Conservation (phyloP, 2,113 vertebrate species). For the Entomyzon cyanotis region DNA sequence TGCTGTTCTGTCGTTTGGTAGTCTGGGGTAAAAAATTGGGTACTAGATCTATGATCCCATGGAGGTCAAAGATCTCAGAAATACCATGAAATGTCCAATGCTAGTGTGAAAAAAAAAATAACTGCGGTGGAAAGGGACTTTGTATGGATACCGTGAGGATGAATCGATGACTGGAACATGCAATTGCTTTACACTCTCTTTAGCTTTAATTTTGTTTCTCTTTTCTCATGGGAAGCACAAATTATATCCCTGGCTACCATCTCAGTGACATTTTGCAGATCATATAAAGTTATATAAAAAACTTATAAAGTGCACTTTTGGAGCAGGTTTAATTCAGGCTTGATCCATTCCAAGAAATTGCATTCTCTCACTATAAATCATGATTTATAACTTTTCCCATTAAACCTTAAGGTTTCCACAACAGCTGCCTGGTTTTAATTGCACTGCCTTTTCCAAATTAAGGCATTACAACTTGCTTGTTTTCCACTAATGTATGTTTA, state of each 20-base stretch:
- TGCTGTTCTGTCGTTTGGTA: not conserved
- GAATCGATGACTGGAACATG: not conserved
- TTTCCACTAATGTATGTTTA: not conserved
- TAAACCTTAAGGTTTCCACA: conserved; percentile 7
- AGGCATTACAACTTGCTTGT: not conserved
- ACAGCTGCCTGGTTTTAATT: conserved; percentile 35
- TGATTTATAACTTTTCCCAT: conserved; percentile 9
- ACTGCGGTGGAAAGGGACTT: not conserved
- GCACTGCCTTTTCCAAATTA: not conserved
- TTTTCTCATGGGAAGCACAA: not conserved
- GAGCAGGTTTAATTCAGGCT: not conserved
- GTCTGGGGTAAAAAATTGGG: not conserved
- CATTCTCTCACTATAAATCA: conserved; percentile 26
- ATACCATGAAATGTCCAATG: not conserved
- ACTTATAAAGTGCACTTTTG: not conserved
- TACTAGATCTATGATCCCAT: not conserved
- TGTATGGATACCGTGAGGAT: not conserved
- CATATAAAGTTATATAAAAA: not conserved
- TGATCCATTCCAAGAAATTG: conserved; percentile 12
- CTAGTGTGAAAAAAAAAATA: not conserved
- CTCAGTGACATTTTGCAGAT: conserved; percentile 9
- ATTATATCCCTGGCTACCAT: not conserved
- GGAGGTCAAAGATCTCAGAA: not conserved
- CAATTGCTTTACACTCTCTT: not conserved
- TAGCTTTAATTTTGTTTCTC: not conserved